Percentiles rank a stretch among this genome's conserved stretches.
Evolutionary conservation across 2,797 vertebrate genomes (phyloP).

Genomic region (Acrossocheilus fasciatus): DNA sequence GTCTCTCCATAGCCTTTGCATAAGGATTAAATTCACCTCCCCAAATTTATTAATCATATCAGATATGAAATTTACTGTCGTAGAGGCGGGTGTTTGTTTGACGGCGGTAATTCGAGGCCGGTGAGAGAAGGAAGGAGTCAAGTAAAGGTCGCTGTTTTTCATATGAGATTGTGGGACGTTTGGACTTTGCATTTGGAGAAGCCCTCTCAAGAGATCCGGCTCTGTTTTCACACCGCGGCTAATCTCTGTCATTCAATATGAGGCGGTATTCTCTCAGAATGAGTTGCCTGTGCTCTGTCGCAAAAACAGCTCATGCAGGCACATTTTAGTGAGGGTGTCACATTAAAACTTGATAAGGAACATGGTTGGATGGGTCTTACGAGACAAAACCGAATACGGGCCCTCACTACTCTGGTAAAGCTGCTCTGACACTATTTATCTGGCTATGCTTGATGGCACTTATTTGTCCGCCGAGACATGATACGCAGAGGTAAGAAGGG

Average conservation of each 20-base stretch:
- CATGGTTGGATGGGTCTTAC: slow-evolving; percentile 45
- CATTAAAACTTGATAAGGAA: slow-evolving; percentile 51
- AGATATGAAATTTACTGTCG: slow-evolving; percentile 62
- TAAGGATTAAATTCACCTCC: slow-evolving; percentile 63
- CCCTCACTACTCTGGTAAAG: slow-evolving; percentile 29
- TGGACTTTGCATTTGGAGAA: slow-evolving; percentile 43
- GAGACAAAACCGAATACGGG: slow-evolving; percentile 41
- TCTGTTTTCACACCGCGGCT: slow-evolving; percentile 53
- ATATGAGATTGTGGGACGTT: slow-evolving; percentile 50
- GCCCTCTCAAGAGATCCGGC: slow-evolving; percentile 35
- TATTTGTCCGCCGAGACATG: slow-evolving; percentile 49
- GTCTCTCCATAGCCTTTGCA: slow-evolving; percentile 62
- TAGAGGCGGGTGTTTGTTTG: slow-evolving; percentile 54
- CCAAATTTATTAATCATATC: slow-evolving; percentile 65
- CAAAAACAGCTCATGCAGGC: slow-evolving; percentile 45
- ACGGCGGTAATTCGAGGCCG: slow-evolving; percentile 10
- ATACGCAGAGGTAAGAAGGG: slow-evolving; percentile 49
- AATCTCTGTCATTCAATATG: slow-evolving; percentile 56
- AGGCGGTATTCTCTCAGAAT: slow-evolving; percentile 32
- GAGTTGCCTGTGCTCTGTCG: not conserved
- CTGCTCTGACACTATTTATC: slow-evolving; percentile 52
- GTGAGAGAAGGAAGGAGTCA: slow-evolving; percentile 25
- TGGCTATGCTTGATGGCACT: slow-evolving; percentile 31
- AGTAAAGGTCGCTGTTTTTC: slow-evolving; percentile 33
- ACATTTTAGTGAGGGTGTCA: slow-evolving; percentile 50